Percentiles rank a stretch among this genome's conserved stretches.
These are phyloP conservation scores for Thecophora atra DNA, from an alignment of 2,888 invertebrate genomes.

Conservation along the genomic window DNA sequence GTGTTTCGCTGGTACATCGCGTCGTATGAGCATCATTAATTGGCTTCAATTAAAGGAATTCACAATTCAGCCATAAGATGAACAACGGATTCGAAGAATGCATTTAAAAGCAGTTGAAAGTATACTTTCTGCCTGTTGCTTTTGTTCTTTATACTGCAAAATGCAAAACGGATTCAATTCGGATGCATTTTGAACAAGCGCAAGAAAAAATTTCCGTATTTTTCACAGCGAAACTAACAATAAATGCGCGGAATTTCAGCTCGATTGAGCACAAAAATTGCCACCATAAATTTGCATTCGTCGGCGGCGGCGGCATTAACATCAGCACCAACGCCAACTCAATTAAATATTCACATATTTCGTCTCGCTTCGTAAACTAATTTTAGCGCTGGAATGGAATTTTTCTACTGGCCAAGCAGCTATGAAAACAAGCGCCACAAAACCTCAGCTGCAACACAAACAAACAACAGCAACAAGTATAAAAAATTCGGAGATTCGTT, in stretches of 20 bases:
- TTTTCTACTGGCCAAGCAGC: constrained; percentile 12
- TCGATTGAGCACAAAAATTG: not conserved
- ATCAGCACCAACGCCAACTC: constrained; percentile 5
- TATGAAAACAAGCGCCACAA: not conserved
- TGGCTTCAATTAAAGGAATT: no score
- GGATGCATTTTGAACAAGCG: no score
- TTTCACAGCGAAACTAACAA: no score
- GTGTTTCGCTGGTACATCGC: no score
- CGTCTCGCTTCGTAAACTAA: constrained; percentile 15
- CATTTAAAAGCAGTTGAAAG: no score
- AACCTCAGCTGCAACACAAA: not conserved
- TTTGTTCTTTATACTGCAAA: no score
- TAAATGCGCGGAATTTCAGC: not conserved
- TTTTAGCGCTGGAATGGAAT: constrained; percentile 32
- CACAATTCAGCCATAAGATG: no score
- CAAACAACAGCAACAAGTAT: not conserved
- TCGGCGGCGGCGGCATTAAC: not conserved
- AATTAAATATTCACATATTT: constrained; percentile 1
- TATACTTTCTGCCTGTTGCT: no score
- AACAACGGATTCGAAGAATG: no score
- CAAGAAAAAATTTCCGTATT: no score
- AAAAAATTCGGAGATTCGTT: not conserved
- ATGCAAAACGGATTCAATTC: no score
- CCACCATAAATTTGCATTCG: not conserved
- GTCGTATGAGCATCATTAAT: no score